Percentiles rank a stretch among this genome's conserved stretches.
Conservation (phyloP, 2,113 vertebrate genomes). For the Terrapene triunguis region DNA sequence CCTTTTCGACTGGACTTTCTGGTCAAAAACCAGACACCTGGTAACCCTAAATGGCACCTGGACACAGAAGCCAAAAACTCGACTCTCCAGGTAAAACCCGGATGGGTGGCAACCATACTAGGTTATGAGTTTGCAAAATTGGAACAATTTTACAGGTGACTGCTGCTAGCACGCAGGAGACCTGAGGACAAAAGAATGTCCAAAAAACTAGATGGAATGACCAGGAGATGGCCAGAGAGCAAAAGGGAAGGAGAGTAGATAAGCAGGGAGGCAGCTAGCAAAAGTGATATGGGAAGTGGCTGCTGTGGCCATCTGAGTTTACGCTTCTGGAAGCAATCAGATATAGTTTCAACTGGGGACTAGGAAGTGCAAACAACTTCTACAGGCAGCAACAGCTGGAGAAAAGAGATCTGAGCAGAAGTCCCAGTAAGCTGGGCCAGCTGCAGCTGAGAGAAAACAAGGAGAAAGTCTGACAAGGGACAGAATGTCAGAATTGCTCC, state of each 20-base stretch:
- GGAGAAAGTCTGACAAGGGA: background rate
- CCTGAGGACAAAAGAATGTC: background rate
- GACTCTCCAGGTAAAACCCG: no score
- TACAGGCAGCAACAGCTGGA: background rate
- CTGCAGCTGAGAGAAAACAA: background rate
- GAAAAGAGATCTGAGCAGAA: background rate
- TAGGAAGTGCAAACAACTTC: background rate
- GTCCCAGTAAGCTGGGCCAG: background rate
- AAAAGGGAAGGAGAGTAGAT: background rate
- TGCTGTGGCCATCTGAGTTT: background rate
- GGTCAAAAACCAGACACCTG: no score
- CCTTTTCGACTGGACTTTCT: no score
- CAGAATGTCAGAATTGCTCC: background rate
- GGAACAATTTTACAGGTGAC: background rate
- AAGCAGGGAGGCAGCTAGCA: background rate
- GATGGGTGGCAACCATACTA: no score
- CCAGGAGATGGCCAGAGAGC: background rate
- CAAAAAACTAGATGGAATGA: background rate
- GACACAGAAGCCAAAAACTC: no score
- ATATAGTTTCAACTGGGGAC: background rate
- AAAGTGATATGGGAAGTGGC: background rate
- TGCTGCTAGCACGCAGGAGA: background rate
- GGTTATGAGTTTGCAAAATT: background rate
- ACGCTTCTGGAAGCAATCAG: constrained; percentile 1
- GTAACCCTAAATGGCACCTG: no score